These are phyloP conservation scores for Helleia helle DNA, from an alignment of 2,888 invertebrate species.

Conservation along the genomic window DNA sequence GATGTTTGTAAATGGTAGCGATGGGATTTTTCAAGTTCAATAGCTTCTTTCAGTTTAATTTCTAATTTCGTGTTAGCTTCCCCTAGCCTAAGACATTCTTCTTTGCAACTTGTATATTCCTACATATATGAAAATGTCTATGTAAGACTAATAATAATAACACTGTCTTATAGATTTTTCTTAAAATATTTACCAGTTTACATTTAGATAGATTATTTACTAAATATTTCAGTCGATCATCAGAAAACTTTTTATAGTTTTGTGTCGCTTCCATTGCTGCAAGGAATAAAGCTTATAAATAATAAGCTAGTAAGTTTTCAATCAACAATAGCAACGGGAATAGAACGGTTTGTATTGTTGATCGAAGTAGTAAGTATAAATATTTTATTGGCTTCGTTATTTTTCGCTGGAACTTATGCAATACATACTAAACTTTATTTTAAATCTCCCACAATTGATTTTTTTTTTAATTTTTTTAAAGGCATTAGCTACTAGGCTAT, in stretches of 20 bases:
- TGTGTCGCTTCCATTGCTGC: conserved; percentile 29
- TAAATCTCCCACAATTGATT: too few relatives aligned
- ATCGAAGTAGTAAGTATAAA: too few relatives aligned
- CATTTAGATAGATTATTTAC: conserved; percentile 43
- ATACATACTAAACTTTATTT: too few relatives aligned
- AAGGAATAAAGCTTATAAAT: too few relatives aligned
- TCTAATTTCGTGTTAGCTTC: conserved; percentile 47
- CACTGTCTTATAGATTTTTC: background rate
- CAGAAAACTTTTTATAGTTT: conserved; percentile 23
- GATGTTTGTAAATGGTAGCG: conserved; percentile 53
- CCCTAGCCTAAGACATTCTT: conserved; percentile 43
- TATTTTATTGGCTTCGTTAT: too few relatives aligned
- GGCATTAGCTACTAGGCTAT: too few relatives aligned
- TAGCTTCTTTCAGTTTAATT: conserved; percentile 45
- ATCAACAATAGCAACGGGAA: too few relatives aligned
- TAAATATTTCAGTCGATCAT: conserved; percentile 41
- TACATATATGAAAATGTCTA: conserved; percentile 17
- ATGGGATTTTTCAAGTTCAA: conserved; percentile 58
- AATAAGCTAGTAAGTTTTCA: too few relatives aligned
- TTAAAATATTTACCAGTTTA: conserved; percentile 39
- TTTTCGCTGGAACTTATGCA: too few relatives aligned
- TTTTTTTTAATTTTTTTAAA: too few relatives aligned
- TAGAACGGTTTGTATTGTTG: too few relatives aligned
- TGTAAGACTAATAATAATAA: background rate
- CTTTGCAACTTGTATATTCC: conserved; percentile 44